A percentile compares a stretch with the other conserved stretches of the same genome.
These are phyloP conservation scores for Hyles lineata DNA, from an alignment of 2,888 invertebrate species.

Conservation along the genomic window DNA sequence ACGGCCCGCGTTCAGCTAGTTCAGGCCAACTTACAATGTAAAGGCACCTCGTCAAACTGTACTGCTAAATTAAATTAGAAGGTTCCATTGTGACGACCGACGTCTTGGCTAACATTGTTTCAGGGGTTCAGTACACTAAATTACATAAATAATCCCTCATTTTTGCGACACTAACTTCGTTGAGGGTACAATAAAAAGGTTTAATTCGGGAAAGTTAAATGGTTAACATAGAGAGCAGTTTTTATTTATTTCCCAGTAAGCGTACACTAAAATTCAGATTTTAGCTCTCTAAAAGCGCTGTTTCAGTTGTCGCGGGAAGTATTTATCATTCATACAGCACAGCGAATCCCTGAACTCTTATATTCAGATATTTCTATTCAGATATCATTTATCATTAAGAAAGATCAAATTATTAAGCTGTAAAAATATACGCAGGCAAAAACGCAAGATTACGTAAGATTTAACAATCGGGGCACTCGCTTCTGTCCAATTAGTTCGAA, in stretches of 20 bases:
- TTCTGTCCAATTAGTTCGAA: conserved; percentile 14
- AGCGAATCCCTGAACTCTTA: background rate
- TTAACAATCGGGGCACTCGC: conserved; percentile 1
- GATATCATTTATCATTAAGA: background rate
- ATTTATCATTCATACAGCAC: too few species aligned
- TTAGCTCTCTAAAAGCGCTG: too few species aligned
- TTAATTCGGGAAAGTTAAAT: too few species aligned
- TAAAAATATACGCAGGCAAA: background rate
- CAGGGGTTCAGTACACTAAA: background rate
- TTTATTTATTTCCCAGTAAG: too few species aligned
- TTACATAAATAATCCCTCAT: background rate
- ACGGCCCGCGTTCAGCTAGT: background rate
- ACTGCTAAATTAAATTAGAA: background rate
- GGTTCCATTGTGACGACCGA: background rate
- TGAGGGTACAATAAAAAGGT: background rate
- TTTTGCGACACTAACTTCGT: background rate
- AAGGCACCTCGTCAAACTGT: background rate
- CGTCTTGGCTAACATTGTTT: background rate
- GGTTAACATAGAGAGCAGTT: too few species aligned
- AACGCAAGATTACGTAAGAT: background rate
- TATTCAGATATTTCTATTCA: background rate
- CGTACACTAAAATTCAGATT: too few species aligned
- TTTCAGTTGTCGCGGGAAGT: too few species aligned
- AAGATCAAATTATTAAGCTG: background rate
- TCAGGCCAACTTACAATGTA: background rate